Base-by-base conservation (phyloP, 1,140 invertebrate species). In the Daktulosphaira vitifoliae region DNA sequence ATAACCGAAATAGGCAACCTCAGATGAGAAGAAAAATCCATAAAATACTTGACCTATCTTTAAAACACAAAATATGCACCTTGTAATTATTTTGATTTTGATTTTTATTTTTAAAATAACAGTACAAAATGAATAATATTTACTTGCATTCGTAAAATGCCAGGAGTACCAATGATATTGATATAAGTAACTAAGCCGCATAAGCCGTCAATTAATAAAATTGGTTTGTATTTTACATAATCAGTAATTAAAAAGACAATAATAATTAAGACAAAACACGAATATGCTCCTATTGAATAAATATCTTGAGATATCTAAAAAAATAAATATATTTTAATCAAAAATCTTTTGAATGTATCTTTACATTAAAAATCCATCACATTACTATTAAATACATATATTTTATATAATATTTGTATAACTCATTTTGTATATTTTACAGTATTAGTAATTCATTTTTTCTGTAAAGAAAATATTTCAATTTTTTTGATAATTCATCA, bases 1-100 rank as follows among this genome's bases (percentile, higher is more conserved):
- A 71, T 96, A 96, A 0, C 90, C 92, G 68, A 85, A 89, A 75
- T 96, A 96, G 0, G 91, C 91, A 1, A 96, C 85, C 77, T 96
- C 91, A 6, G 89, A 84, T 0, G 92, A 89, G 72, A 89, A 83
- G 70, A 88, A 89, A 7, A 90, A 77, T 2, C 91, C 92, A 76
- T 89, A 93, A 59, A 86, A 79, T 25, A 76, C 73, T 72, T 80
- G 75, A 13, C 76, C 38, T 16, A 78, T 69, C 73, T 81, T 75
- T 65, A 80, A 33, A 33, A 33, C 5, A 33, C n/a, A n/a, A n/a
- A n/a, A n/a, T n/a, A n/a, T n/a, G n/a, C n/a, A n/a, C n/a, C n/a
- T n/a, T n/a, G n/a, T n/a, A n/a, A n/a, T n/a, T n/a, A n/a, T n/a
- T n/a, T n/a, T n/a, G n/a, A n/a, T n/a, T n/a, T n/a, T n/a, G n/a